Conservation (phyloP, 2,888 invertebrate species). For the Epinotia bilunana region DNA sequence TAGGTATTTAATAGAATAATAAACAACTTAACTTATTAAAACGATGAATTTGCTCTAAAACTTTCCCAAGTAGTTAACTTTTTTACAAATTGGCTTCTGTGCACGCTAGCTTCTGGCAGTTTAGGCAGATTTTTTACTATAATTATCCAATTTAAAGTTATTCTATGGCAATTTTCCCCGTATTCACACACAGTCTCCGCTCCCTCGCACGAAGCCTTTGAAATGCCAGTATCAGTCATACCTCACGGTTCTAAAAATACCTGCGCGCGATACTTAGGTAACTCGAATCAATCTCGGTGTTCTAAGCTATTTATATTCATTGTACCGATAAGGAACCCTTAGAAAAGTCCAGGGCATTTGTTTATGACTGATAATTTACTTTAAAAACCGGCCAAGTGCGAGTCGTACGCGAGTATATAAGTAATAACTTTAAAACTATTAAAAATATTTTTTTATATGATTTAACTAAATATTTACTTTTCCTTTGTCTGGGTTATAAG, state of each 20-base stretch:
- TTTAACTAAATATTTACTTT: too few relatives aligned
- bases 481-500: too few relatives aligned
- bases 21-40: background rate
- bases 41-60: background rate
- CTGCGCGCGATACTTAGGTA: conserved; percentile 28
- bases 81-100: background rate
- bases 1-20: background rate
- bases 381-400: too few relatives aligned
- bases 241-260: conserved; percentile 41
- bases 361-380: too few relatives aligned
- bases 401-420: too few relatives aligned
- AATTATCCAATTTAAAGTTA: conserved; percentile 27
- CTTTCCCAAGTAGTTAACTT: conserved; percentile 16
- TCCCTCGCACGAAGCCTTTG: conserved; percentile 35
- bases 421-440: too few relatives aligned
- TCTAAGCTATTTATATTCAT: conserved; percentile 24
- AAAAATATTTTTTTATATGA: too few relatives aligned
- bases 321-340: conserved; percentile 24
- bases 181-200: conserved; percentile 15
- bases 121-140: background rate
- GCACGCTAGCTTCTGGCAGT: conserved; percentile 16
- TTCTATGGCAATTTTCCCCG: conserved; percentile 32
- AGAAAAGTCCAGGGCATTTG: conserved; percentile 6
- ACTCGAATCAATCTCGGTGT: conserved; percentile 32
- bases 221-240: conserved; percentile 37